These are phyloP conservation scores for Chrysoperla carnea DNA, from an alignment of 1,140 invertebrate species.

Conservation along the genomic window DNA sequence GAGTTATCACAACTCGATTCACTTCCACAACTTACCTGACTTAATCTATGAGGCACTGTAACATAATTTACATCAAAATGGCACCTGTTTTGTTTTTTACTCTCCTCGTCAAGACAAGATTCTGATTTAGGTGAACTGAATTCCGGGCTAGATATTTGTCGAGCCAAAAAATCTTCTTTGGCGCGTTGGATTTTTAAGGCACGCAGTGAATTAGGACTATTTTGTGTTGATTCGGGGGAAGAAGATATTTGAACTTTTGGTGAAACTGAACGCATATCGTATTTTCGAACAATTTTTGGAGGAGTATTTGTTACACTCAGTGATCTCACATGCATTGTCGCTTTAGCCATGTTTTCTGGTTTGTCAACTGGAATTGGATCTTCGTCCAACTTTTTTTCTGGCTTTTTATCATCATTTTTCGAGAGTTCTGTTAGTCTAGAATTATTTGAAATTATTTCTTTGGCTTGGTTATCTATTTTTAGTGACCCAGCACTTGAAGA, in stretches of 20 bases:
- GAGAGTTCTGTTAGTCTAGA: neutral
- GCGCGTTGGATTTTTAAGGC: conserved; percentile 37
- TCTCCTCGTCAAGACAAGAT: neutral
- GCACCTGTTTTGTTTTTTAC: neutral
- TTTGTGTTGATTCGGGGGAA: neutral
- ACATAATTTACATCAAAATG: neutral
- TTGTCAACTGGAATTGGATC: neutral
- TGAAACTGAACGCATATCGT: conserved; percentile 11
- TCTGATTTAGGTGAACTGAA: neutral
- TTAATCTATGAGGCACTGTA: conserved; percentile 19
- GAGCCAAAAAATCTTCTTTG: conserved; percentile 38
- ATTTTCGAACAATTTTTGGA: conserved; percentile 16
- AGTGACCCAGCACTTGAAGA: conserved; percentile 21
- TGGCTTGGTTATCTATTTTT: conserved; percentile 6
- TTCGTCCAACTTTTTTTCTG: neutral
- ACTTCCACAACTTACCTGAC: conserved; percentile 36
- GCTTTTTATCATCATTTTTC: no score
- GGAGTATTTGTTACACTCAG: conserved; percentile 7
- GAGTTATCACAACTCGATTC: conserved; percentile 25
- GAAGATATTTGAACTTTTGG: conserved; percentile 8
- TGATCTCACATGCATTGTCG: neutral
- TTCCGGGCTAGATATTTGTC: conserved; percentile 2
- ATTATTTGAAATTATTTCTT: neutral
- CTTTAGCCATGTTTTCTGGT: neutral
- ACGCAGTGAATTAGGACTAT: conserved; percentile 12